These are phyloP conservation scores for Ceratina australensis DNA, from an alignment of 1,140 invertebrate species.

Conservation along the genomic window DNA sequence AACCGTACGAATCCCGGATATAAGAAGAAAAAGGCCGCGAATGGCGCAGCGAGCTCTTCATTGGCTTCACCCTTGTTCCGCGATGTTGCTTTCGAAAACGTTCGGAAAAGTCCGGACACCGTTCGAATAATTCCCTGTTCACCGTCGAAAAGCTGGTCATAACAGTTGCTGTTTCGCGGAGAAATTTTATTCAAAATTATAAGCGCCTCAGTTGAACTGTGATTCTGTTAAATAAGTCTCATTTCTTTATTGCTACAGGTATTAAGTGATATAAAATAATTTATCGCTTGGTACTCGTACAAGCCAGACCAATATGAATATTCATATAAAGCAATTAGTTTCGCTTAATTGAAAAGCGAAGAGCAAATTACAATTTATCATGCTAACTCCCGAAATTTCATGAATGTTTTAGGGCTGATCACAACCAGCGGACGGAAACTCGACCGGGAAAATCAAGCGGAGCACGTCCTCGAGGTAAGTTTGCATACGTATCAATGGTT, in stretches of 20 bases:
- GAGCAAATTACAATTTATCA: slow-evolving; percentile 37
- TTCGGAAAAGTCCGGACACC: slow-evolving; percentile 22
- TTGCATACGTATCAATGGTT: slow-evolving; percentile 37
- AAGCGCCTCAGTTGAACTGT: too few relatives aligned
- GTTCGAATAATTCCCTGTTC: background rate
- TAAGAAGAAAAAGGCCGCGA: background rate
- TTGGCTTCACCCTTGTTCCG: slow-evolving; percentile 46
- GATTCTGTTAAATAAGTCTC: too few relatives aligned
- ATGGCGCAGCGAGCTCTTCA: slow-evolving; percentile 14
- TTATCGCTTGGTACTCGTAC: too few relatives aligned
- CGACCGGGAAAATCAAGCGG: slow-evolving; percentile 90
- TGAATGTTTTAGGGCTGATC: slow-evolving; percentile 85
- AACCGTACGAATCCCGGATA: slow-evolving; percentile 48
- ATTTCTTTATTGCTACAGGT: too few relatives aligned
- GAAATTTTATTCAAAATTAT: too few relatives aligned
- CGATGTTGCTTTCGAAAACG: slow-evolving; percentile 24
- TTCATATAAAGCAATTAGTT: too few relatives aligned
- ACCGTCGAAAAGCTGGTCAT: background rate
- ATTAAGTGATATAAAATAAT: too few relatives aligned
- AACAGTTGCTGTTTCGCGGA: background rate
- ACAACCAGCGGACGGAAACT: slow-evolving; percentile 89
- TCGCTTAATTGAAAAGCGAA: slow-evolving; percentile 21
- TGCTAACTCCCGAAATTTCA: slow-evolving; percentile 27
- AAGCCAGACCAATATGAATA: too few relatives aligned
- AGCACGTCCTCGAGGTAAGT: slow-evolving; percentile 92